Percentiles rank a stretch among this genome's conserved stretches.
phyloP scores from a whole-genome alignment of 2,888 invertebrate species.

The Nasonovia ribisnigri region DNA sequence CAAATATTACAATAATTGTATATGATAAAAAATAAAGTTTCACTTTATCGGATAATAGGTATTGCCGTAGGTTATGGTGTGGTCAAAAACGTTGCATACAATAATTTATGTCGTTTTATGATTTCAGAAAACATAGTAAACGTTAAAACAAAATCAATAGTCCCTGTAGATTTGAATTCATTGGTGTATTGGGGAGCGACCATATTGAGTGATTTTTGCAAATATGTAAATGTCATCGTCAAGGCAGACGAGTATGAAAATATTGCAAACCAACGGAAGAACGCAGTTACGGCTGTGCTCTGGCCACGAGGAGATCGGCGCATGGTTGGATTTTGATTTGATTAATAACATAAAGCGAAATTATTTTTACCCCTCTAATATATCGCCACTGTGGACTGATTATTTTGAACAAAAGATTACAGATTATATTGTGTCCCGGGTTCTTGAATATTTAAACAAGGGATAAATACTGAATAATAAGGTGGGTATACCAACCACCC shows the following conservation, averaged over 20 bases:
- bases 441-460: too few relatives aligned
- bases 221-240: conserved; percentile 73
- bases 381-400: conserved; percentile 85
- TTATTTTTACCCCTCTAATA: conserved; percentile 84
- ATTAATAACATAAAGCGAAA: conserved; percentile 78
- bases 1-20: too few relatives aligned
- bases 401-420: conserved; percentile 76
- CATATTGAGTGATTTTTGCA: conserved; percentile 79
- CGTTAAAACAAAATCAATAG: conserved; percentile 82
- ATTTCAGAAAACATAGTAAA: conserved; percentile 78
- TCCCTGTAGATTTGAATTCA: conserved; percentile 94
- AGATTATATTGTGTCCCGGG: conserved; percentile 69
- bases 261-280: conserved; percentile 77
- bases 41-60: too few relatives aligned
- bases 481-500: conserved; percentile 86
- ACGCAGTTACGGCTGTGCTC: conserved; percentile 79
- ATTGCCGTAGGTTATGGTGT: too few relatives aligned
- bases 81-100: too few relatives aligned
- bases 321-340: conserved; percentile 89
- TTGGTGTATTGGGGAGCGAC: conserved; percentile 87
- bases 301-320: conserved; percentile 90
- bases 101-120: neutral
- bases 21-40: too few relatives aligned
- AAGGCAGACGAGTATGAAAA: conserved; percentile 76
- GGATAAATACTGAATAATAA: conserved; percentile 69